phyloP scores from a whole-genome alignment of 1,140 invertebrate genomes.

The Delia radicum region DNA sequence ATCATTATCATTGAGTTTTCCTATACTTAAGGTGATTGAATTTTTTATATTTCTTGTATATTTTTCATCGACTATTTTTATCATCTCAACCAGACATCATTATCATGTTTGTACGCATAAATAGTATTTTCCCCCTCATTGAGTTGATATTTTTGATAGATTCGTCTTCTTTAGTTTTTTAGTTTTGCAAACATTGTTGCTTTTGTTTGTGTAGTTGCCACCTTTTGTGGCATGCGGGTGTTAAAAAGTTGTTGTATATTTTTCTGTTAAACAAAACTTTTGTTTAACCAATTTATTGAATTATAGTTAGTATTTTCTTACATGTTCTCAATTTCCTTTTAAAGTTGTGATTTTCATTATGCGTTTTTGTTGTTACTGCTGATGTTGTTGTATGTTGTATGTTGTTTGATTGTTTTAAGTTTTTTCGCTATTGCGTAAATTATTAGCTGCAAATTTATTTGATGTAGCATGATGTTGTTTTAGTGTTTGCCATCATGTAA shows the following conservation, averaged over 20 bases:
- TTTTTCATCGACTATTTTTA: not conserved
- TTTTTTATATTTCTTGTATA: not conserved
- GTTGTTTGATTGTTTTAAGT: not conserved
- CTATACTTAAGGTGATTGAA: not conserved
- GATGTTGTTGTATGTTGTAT: too few relatives aligned
- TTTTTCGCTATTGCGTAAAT: not conserved
- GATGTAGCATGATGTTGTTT: not conserved
- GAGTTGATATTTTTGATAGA: not conserved
- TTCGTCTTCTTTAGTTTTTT: not conserved
- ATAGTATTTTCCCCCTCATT: not conserved
- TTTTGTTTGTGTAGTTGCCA: not conserved
- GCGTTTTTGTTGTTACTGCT: not conserved
- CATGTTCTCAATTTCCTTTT: slow-evolving; percentile 9
- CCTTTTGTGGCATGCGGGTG: slow-evolving; percentile 9
- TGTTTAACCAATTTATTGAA: not conserved
- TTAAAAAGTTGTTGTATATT: not conserved
- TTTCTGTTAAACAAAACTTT: not conserved
- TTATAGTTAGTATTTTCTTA: not conserved
- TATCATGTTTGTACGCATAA: too few relatives aligned
- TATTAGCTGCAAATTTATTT: slow-evolving; percentile 4
- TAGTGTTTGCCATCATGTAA: not conserved
- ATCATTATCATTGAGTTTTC: not conserved
- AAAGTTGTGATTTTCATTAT: not conserved
- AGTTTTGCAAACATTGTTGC: not conserved
- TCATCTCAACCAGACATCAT: not conserved